Base-by-base conservation (phyloP, 2,113 vertebrate genomes). In the Thryonomys swinderianus region DNA sequence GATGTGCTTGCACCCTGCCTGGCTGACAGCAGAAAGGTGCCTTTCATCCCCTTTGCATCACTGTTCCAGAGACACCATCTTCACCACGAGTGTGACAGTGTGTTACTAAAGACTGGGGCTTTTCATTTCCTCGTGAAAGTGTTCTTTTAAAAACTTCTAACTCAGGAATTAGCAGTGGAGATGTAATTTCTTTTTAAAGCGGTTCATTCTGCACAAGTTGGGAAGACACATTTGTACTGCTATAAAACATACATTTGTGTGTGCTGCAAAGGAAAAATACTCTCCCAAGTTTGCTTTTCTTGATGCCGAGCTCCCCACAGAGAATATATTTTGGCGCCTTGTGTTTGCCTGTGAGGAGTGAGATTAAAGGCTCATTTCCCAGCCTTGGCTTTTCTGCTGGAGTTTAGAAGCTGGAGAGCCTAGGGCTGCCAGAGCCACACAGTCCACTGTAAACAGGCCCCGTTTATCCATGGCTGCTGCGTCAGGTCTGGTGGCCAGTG, bases 111-210 rank as follows among this genome's bases (percentile, higher is more conserved):
- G 57, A 90, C 59, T 21, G 51, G 67, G 67, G 40, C 71, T 90
- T 96, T 97, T 91, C 61, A 89, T 95, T 96, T 93, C 78, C 73
- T 27, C 64, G 27, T 79, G 88, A 95, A 97, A 88, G 85, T 42
- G 55, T 95, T 82, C 93, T 90, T 89, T 88, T 66, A 51, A 37
- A 78, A 90, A 91, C 85, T 82, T 85, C 66, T 74, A 84, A 90
- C 83, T 90, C 64, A 79, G 90, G 48, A 94, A 82, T 96, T 90
- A 92, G 67, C 86, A 51, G 73, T 86, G 40, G n/a, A 37, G 30
- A 91, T 91, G 55, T 81, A 62, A 76, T 96, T 92, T 90, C 76
- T 95, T 96, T 92, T 93, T 88, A 79, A 82, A 95, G 93, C 88
- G 90, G 32, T 48, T 55, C 10, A 1, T 27, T 88, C 45, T 93